Evolutionary conservation across 2,113 vertebrate genomes (phyloP).

Genomic region (Callipepla californica): DNA sequence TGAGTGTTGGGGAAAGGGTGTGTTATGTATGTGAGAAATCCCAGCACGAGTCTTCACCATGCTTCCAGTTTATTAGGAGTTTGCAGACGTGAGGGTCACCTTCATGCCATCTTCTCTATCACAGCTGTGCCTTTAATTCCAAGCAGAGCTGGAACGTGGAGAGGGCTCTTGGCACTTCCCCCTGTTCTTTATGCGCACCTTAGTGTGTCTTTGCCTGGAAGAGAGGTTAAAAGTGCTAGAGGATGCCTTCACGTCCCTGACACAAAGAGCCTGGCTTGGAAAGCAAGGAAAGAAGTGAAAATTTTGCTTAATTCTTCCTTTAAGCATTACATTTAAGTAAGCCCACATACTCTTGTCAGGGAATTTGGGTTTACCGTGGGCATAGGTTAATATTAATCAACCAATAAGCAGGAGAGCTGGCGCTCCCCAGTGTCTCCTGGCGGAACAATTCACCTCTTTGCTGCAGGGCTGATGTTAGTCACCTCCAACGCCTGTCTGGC

Average conservation of each 20-base stretch:
- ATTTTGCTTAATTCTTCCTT: background rate
- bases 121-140: fast-evolving
- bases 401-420: background rate
- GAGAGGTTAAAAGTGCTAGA: background rate
- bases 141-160: fast-evolving
- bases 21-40: background rate
- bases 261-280: background rate
- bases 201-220: constrained; percentile 34
- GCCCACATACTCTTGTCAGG: constrained; percentile 21
- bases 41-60: background rate
- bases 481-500: constrained; percentile 14
- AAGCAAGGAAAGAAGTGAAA: background rate
- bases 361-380: constrained; percentile 35
- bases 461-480: constrained; percentile 1
- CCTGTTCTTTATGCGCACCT: constrained; percentile 28
- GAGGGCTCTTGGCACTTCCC: constrained; percentile 23
- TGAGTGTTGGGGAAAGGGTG: background rate
- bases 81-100: too few relatives aligned
- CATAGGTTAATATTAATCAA: constrained; percentile 55
- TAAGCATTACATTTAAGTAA: constrained; percentile 7
- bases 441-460: constrained; percentile 36
- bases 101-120: background rate
- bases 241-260: background rate
- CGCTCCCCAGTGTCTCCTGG: constrained; percentile 19
- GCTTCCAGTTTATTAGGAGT: constrained; percentile 59